These are phyloP conservation scores for Frieseomelitta varia DNA, from an alignment of 1,140 invertebrate genomes.

Conservation along the genomic window DNA sequence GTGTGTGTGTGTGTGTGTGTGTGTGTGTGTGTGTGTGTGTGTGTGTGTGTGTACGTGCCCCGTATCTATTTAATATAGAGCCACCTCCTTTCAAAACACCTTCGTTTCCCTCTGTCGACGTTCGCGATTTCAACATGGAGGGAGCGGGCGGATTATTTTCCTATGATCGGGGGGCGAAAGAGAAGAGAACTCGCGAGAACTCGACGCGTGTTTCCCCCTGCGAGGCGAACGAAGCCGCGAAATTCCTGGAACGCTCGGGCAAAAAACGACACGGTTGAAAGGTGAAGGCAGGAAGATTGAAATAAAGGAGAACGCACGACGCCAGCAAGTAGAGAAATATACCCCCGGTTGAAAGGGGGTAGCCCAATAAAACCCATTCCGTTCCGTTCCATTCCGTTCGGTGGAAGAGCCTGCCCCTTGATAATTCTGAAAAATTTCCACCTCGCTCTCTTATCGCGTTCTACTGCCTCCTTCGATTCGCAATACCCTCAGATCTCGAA, in stretches of 20 bases:
- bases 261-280: background rate
- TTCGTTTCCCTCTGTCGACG: too few relatives aligned
- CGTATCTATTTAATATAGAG: slow-evolving; percentile 1
- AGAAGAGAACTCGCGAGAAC: background rate
- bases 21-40: too few relatives aligned
- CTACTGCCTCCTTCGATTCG: background rate
- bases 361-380: background rate
- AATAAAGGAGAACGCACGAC: background rate
- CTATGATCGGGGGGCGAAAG: too few relatives aligned
- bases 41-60: too few relatives aligned
- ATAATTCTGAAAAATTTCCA: slow-evolving; percentile 38
- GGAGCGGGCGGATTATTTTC: background rate
- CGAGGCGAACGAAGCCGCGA: background rate
- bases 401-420: background rate
- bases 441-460: background rate
- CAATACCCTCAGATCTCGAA: background rate
- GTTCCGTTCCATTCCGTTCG: background rate
- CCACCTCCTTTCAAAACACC: background rate
- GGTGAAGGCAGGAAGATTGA: background rate
- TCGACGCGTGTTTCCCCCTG: background rate
- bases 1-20: too few relatives aligned
- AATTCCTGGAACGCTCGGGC: background rate
- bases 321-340: background rate
- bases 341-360: background rate
- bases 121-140: too few relatives aligned